Evolutionary conservation across 2,113 vertebrate genomes (phyloP).

Genomic region (Rhea pennata): DNA sequence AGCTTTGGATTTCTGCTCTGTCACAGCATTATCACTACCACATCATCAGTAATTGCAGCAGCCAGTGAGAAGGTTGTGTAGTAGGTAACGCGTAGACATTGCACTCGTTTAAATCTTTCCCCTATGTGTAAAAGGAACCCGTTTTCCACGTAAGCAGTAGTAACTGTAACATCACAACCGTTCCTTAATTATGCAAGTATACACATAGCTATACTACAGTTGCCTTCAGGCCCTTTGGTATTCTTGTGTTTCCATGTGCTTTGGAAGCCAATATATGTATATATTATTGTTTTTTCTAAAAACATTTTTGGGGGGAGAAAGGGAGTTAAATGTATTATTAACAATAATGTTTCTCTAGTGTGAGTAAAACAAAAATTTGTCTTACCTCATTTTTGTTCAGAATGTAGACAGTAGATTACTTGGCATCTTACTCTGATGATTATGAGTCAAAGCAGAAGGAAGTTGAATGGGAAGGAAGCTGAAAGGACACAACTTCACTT

Average conservation of each 20-base stretch:
- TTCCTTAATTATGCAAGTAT: background rate
- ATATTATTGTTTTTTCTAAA: background rate
- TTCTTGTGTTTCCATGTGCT: background rate
- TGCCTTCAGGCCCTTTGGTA: fast-evolving
- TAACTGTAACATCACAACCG: background rate
- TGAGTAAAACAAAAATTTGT: background rate
- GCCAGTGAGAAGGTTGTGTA: background rate
- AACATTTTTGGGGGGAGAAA: background rate
- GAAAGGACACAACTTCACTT: background rate
- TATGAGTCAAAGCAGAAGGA: background rate
- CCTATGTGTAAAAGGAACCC: background rate
- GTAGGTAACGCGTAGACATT: background rate
- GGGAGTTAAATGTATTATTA: background rate
- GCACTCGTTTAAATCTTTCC: background rate
- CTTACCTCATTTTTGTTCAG: background rate
- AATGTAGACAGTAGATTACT: background rate
- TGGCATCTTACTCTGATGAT: background rate
- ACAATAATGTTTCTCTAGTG: background rate
- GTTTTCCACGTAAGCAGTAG: background rate
- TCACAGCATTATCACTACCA: background rate
- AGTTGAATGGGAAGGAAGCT: background rate
- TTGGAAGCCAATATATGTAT: background rate
- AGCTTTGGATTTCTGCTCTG: background rate
- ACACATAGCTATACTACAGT: background rate
- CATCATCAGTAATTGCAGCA: background rate